Evolutionary conservation across 1,140 invertebrate genomes (phyloP), one percentile per base, ranked within the genome.

Genomic region (Pseudomyrmex flavicornis): DNA sequence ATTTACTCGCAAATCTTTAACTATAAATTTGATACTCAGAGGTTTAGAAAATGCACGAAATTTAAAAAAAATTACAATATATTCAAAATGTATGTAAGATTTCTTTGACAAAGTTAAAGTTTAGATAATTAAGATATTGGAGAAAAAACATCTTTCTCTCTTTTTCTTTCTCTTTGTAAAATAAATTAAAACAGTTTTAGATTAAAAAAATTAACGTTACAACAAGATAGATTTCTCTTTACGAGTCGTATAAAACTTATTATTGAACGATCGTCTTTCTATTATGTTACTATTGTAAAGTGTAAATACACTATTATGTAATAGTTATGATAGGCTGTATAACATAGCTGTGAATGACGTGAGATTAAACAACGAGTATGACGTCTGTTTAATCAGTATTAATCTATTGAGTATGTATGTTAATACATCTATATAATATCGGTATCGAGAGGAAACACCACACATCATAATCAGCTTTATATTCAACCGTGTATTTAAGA

Each of bases 371-470:
- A 59, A 35, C 48, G 61, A 35, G 65, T 56, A 79, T 48, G 70
- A 72, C 46, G 52, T 15, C 59, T 22, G 85, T 44, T 84, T 82
- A 84, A 74, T 69, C 80, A 90, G 83, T 80, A 88, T 76, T 82
- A 85, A 90, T 85, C 74, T 82, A 68, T 61, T 68, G 83, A 90
- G 84, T 85, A 54, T 73, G 75, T 62, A 35, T 35, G 84, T 90
- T 84, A 89, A 89, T 91, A 87, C 87, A 84, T 87, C 68, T 75
- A 52, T 66, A 12, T 54, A 15, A 56, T 69, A 59, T 61, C 61
- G 52, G 52, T 61, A 58, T 35, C 46, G 59, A 52, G 62, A 62
- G 54, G 22, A 50, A 35, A 35, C 35, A 26, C 26, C 2, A 4
- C 35, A 35, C 35, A 35, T 35, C 35, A 35, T 26, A 59, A 5